phyloP scores from a whole-genome alignment of 2,113 vertebrate genomes.

The Todiramphus saurophagus region DNA sequence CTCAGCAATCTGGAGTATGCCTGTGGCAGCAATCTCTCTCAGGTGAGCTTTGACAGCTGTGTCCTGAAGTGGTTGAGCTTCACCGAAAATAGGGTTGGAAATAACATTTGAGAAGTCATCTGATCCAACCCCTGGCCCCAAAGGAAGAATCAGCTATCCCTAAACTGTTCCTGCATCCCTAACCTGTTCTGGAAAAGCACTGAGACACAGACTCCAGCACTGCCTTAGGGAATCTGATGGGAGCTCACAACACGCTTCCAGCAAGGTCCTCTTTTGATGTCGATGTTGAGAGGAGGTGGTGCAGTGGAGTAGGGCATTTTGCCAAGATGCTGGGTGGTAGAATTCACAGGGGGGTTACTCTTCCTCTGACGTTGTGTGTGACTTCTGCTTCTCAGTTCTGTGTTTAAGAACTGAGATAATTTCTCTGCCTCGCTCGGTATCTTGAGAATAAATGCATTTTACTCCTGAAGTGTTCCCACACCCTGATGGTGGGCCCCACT shows the following conservation, averaged over 20 bases:
- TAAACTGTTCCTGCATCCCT: neutral
- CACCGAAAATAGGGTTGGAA: neutral
- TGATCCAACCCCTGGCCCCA: neutral
- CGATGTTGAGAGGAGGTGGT: neutral
- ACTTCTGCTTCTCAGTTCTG: neutral
- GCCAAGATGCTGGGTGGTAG: neutral
- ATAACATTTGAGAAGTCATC: neutral
- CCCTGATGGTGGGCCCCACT: neutral
- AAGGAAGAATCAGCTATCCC: neutral
- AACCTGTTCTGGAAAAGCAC: neutral
- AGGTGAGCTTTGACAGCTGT: slow-evolving; percentile 70
- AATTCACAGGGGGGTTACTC: neutral
- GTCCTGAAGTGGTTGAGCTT: neutral
- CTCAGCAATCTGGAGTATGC: slow-evolving; percentile 96
- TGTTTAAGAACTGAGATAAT: neutral
- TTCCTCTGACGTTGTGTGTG: neutral
- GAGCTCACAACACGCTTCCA: neutral
- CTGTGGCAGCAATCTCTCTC: slow-evolving; percentile 90
- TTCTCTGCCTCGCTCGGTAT: neutral
- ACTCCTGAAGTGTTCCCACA: neutral
- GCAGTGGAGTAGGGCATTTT: neutral
- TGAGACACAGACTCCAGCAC: neutral
- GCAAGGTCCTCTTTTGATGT: fast-evolving
- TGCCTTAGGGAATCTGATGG: neutral
- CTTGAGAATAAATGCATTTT: slow-evolving; percentile 9